Base-by-base conservation (phyloP, 1,140 invertebrate species). In the Pseudachorutes palmiensis region DNA sequence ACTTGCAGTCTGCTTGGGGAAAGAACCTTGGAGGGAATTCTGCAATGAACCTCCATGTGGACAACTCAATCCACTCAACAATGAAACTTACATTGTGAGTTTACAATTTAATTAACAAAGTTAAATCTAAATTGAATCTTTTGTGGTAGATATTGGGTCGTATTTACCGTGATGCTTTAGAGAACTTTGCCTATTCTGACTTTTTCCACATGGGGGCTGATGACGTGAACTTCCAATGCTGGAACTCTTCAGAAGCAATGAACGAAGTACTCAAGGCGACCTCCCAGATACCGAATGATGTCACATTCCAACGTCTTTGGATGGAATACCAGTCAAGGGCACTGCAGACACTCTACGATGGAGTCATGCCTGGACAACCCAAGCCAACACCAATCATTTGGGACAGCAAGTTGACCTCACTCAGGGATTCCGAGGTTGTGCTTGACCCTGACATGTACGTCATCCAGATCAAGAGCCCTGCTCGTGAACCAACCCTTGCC, bases 141-240 rank as follows among this genome's bases (percentile, higher is more conserved):
- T 57, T 62, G 31, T 24, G 19, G 24, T 28, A 71, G 70, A 58
- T 70, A 29, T 49, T 74, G 33, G 70, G 70, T 1, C 65, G 72
- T 16, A 64, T 74, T n/a, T 74, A 74, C 66, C 65, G 72, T 31
- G 72, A 74, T 31, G 72, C 72, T 22, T 28, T 74, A 1, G 72
- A 74, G 19, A 64, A 68, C 41, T 74, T 74, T 48, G 26, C 51
- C 14, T 67, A 64, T 28, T 83, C 88, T 0, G 88, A 90, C 74
- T 80, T 92, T 1, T 92, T 92, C 77, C 91, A 94, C 74, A 92
- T 92, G 89, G 91, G 91, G 29, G 91, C 90, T 0, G 90, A 92
- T 75, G 90, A 94, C 75, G 89, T 90, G 0, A 86, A 83, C 57
- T 79, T 86, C 24, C 78, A 80, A 31, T 93, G 90, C 75, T 94